phyloP scores from a whole-genome alignment of 2,797 vertebrate species.

The Myripristis murdjan region DNA sequence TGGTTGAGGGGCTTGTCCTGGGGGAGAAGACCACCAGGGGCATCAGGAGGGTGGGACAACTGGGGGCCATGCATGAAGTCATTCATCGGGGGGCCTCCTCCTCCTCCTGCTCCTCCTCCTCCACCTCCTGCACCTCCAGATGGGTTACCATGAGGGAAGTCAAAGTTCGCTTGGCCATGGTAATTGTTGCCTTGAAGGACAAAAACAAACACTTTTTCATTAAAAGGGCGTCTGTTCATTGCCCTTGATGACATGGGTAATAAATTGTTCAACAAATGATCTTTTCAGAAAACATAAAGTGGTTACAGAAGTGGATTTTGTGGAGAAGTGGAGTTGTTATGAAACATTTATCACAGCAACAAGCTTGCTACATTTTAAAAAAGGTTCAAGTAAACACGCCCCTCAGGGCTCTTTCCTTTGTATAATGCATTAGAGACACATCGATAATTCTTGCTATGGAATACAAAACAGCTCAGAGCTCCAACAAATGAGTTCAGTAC shows the following conservation, averaged over 20 bases:
- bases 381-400: conserved; percentile 39
- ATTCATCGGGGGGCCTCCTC: conserved; percentile 89
- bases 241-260: conserved; percentile 10
- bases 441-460: conserved; percentile 39
- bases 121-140: conserved; percentile 84
- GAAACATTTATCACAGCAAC: conserved; percentile 48
- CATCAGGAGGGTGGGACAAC: conserved; percentile 97
- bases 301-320: conserved; percentile 44
- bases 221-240: conserved; percentile 10
- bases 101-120: conserved; percentile 57
- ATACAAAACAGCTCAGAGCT: conserved; percentile 36
- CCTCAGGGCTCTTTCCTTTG: conserved; percentile 49
- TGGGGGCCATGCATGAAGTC: conserved; percentile 99
- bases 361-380: conserved; percentile 42
- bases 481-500: conserved; percentile 32
- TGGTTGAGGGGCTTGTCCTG: conserved; percentile 97
- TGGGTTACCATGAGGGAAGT: conserved; percentile 96
- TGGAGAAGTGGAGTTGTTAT: conserved; percentile 6
- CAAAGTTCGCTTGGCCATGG: conserved; percentile 96
- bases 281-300: conserved; percentile 29
- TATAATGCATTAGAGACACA: conserved; percentile 43
- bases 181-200: conserved; percentile 92
- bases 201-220: conserved; percentile 16
- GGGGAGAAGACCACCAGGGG: conserved; percentile 93
- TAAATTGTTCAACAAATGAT: conserved; percentile 40